A percentile compares a stretch with the other conserved stretches of the same genome.
Evolutionary conservation across 35 echinoderm and acorn worm species (phyloP).

Genomic region (Chiridota heheva): DNA sequence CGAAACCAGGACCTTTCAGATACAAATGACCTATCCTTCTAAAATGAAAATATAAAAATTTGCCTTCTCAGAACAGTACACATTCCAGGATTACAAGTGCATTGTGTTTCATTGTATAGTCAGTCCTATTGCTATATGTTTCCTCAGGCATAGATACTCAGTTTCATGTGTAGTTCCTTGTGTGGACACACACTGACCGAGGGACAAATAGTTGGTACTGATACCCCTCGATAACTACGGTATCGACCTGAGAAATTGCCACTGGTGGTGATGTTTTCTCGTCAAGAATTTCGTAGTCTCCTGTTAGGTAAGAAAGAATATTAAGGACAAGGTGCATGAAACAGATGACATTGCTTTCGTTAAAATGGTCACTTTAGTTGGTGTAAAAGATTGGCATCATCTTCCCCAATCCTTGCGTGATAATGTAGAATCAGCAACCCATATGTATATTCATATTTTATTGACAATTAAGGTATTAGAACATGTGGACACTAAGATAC

Average conservation of each 20-base stretch:
- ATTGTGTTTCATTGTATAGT: conserved; percentile 72
- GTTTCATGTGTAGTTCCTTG: conserved; percentile 60
- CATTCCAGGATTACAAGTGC: conserved; percentile 87
- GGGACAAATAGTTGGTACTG: conserved; percentile 72
- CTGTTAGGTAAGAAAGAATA: conserved; percentile 25
- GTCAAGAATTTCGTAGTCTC: conserved; percentile 87
- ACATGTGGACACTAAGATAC: too few relatives aligned
- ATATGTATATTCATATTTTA: too few relatives aligned
- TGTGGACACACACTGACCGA: conserved; percentile 69
- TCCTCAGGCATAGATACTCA: conserved; percentile 80
- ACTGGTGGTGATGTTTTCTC: conserved; percentile 74
- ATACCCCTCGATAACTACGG: conserved; percentile 83
- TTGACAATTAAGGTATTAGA: too few relatives aligned
- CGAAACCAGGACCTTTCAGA: too few relatives aligned
- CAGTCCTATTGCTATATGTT: conserved; percentile 83
- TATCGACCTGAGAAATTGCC: conserved; percentile 88
- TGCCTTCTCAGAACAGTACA: conserved; percentile 96
- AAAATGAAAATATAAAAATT: too few relatives aligned
- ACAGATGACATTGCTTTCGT: too few relatives aligned
- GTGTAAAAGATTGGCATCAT: background rate
- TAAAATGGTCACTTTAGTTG: too few relatives aligned
- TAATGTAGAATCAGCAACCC: background rate
- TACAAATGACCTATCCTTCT: too few relatives aligned
- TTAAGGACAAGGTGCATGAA: too few relatives aligned
- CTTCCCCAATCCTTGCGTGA: background rate